Base-by-base conservation (phyloP, 2,113 vertebrate genomes). In the Chionodraco myersi region DNA sequence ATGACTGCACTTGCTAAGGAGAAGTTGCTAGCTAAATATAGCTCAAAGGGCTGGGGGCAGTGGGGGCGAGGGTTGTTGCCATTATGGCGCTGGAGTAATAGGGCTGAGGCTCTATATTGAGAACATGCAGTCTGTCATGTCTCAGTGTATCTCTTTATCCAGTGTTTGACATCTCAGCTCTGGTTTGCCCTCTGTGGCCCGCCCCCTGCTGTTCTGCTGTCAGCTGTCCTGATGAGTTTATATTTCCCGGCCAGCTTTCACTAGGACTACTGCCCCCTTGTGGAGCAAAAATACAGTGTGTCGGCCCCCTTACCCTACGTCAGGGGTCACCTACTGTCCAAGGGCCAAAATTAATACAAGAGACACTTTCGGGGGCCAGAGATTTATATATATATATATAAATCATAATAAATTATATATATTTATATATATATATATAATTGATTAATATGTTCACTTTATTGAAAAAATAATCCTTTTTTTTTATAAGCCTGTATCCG, bases 41-140 rank as follows among this genome's bases (percentile, higher is more conserved):
- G 87, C 77, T 15, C 13, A 13, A 48, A 45, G 73, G 51, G 75
- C 75, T 56, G 66, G 68, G 86, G 77, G 63, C 71, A 65, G 49
- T 13, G 64, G 62, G 78, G 89, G 75, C 36, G 14, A 75, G 82
- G 67, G 86, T 80, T 86, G 85, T 75, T 92, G 85, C 82, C 76
- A 59, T 87, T 84, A 72, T 83, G 76, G 82, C 71, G 7, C 80
- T 23, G 49, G 61, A 83, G 92, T 82, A 87, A 83, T 87, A 88
- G 80, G 78, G 78, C 86, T 57, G 83, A 79, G 76, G 75, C 83
- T 92, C 93, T 93, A 92, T 94, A 93, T 93, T 89, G 81, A 93
- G 93, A 94, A 83, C 85, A 80, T 83, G 88, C 90, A 87, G 82
- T 93, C 88, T 94, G 93, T 94, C 91, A 92, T 84, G 89, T 90